phyloP scores from a whole-genome alignment of 2,888 invertebrate species.

The Drosophila vallismaia region DNA sequence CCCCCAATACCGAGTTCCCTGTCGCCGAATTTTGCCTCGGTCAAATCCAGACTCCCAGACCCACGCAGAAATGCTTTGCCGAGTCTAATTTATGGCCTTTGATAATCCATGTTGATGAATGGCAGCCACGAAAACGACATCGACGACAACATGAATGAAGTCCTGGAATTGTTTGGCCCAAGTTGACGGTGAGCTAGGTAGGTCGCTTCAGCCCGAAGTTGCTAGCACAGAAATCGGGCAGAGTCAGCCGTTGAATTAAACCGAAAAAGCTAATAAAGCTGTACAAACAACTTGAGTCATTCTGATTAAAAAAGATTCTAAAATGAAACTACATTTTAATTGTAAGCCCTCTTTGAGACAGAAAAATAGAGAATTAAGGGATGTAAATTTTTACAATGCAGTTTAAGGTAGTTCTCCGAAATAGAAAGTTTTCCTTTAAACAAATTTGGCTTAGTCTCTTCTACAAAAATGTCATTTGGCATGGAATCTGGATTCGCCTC shows the following conservation, averaged over 20 bases:
- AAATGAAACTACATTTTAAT: slow-evolving; percentile 1
- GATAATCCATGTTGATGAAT: slow-evolving; percentile 73
- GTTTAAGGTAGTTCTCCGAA: too few relatives aligned
- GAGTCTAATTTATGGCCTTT: slow-evolving; percentile 68
- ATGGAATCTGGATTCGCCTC: not conserved
- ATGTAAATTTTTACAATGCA: too few relatives aligned
- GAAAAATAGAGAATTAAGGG: too few relatives aligned
- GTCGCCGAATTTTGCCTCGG: slow-evolving; percentile 7
- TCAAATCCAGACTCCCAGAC: slow-evolving; percentile 17
- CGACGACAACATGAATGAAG: slow-evolving; percentile 42
- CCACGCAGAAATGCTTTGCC: slow-evolving; percentile 31
- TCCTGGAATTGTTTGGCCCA: slow-evolving; percentile 33
- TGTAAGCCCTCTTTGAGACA: not conserved
- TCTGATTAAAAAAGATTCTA: not conserved
- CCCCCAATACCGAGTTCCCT: not conserved
- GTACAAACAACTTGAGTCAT: slow-evolving; percentile 1
- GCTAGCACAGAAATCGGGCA: slow-evolving; percentile 39
- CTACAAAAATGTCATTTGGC: slow-evolving; percentile 22
- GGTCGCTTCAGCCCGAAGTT: slow-evolving; percentile 19
- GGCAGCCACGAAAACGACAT: slow-evolving; percentile 35
- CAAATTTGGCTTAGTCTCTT: slow-evolving; percentile 25
- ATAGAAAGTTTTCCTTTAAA: slow-evolving; percentile 2
- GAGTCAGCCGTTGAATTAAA: slow-evolving; percentile 35
- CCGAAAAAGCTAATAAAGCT: slow-evolving; percentile 14
- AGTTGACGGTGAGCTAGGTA: not conserved